Percentiles rank a stretch among this genome's conserved stretches.
Evolutionary conservation across 2,797 vertebrate genomes (phyloP).

Genomic region (Caiman crocodilus): DNA sequence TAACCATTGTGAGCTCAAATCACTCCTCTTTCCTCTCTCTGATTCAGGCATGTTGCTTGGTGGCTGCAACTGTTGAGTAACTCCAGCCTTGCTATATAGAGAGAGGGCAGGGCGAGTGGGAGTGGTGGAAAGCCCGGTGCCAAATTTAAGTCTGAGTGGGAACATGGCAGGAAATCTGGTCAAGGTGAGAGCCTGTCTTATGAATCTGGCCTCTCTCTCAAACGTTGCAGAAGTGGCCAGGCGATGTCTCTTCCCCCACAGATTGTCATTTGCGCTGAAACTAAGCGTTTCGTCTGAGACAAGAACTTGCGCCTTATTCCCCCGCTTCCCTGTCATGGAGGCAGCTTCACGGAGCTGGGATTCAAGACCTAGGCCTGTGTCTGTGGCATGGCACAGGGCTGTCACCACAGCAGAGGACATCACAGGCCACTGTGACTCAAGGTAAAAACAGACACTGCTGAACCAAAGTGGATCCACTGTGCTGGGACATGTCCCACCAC

Average conservation of each 20-base stretch:
- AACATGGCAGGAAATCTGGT: background rate
- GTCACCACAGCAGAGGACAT: too few species aligned
- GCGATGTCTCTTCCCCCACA: background rate
- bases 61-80: background rate
- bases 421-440: too few species aligned
- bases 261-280: too few species aligned
- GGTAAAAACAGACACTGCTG: too few species aligned
- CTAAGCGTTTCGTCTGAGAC: too few species aligned
- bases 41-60: background rate
- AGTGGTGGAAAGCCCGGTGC: too few species aligned
- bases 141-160: background rate
- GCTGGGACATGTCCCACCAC: too few species aligned
- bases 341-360: background rate
- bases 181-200: background rate
- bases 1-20: too few species aligned
- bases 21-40: background rate
- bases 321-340: background rate
- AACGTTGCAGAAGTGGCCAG: background rate
- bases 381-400: too few species aligned
- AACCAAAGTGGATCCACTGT: too few species aligned
- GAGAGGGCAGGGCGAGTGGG: too few species aligned
- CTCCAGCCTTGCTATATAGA: background rate
- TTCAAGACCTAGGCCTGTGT: too few species aligned
- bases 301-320: background rate
- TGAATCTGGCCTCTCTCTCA: background rate